Evolutionary conservation across 23 tunicate species (phyloP).

Genomic region (Oikopleura dioica): DNA sequence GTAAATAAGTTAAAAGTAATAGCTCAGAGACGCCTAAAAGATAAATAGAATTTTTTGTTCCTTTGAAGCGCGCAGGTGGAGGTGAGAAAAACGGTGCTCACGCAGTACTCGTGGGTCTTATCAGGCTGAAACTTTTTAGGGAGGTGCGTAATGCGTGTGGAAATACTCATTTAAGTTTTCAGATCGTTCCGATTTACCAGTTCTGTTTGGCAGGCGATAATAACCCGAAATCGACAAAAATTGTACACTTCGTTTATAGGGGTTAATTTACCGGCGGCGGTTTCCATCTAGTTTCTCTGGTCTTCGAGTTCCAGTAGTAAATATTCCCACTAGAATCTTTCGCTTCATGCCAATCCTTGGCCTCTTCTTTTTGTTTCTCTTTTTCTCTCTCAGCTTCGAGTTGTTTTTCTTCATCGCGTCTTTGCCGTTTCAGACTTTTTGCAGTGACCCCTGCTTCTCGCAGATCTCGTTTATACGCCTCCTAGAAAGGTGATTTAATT

Average conservation of each 20-base stretch:
- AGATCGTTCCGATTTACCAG: no score
- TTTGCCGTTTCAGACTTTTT: not conserved
- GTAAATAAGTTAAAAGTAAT: no score
- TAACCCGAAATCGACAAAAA: no score
- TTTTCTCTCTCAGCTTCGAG: not conserved
- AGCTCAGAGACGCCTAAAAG: no score
- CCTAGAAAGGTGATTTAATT: not conserved
- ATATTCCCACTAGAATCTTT: not conserved
- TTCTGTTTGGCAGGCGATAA: no score
- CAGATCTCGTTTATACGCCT: not conserved
- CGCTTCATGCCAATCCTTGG: not conserved
- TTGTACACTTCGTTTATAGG: not conserved
- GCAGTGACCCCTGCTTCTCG: not conserved
- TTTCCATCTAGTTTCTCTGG: not conserved
- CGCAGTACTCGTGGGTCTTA: no score
- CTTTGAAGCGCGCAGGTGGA: no score
- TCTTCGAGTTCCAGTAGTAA: not conserved
- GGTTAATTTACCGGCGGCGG: not conserved
- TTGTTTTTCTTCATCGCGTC: not conserved
- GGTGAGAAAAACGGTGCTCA: no score
- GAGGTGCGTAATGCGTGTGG: no score
- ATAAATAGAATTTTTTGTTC: no score
- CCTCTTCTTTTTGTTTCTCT: not conserved
- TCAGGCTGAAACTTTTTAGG: no score
- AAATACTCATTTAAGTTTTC: no score